Percentiles rank a stretch among this genome's conserved stretches.
Evolutionary conservation across 2,797 vertebrate genomes (phyloP).

Genomic region (Scomberomorus guttatus): DNA sequence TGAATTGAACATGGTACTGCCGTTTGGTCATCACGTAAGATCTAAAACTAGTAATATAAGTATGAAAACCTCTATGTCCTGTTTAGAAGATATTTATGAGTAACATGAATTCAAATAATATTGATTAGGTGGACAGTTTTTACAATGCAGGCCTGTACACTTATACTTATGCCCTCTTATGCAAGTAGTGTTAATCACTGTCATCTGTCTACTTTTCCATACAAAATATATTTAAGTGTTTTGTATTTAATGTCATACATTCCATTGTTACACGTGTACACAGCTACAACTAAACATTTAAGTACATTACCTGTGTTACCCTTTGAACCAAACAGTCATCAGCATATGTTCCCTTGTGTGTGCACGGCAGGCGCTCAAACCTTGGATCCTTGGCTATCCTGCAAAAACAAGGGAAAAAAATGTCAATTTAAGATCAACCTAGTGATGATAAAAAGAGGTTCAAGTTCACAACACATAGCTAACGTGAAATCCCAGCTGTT

Average conservation of each 20-base stretch:
- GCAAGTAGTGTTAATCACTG: too few relatives aligned
- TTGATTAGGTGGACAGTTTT: too few relatives aligned
- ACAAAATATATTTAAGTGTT: neutral
- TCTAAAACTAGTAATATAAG: too few relatives aligned
- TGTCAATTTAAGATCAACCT: neutral
- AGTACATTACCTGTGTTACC: conserved; percentile 92
- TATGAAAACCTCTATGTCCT: too few relatives aligned
- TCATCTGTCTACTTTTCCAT: too few relatives aligned
- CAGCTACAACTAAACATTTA: neutral
- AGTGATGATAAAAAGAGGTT: neutral
- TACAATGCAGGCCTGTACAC: too few relatives aligned
- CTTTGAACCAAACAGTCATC: conserved; percentile 98
- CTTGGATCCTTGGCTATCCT: conserved; percentile 98
- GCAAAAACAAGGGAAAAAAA: conserved; percentile 35
- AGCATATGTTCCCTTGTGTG: conserved; percentile 97
- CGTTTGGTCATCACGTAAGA: neutral
- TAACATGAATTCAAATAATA: too few relatives aligned
- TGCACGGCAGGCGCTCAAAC: conserved; percentile 95
- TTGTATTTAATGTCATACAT: neutral
- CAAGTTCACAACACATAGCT: neutral
- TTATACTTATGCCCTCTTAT: too few relatives aligned
- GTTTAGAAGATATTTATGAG: too few relatives aligned
- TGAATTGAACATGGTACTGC: too few relatives aligned
- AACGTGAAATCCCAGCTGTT: neutral
- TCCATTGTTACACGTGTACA: neutral